Percentiles rank a stretch among this genome's conserved stretches.
Evolutionary conservation across 2,797 vertebrate genomes (phyloP).

Genomic region (Alosa sapidissima): DNA sequence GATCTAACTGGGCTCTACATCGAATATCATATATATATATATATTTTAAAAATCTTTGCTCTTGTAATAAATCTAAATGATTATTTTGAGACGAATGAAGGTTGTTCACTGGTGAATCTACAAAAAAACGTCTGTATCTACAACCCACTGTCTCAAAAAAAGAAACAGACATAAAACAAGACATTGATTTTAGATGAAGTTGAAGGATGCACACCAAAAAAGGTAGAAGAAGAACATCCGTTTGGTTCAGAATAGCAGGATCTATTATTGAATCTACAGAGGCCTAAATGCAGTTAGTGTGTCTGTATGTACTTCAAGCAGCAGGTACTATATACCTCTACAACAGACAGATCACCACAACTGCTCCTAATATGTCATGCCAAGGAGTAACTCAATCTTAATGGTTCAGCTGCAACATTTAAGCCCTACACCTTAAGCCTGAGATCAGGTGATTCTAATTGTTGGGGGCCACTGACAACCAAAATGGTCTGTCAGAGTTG

Average conservation of each 20-base stretch:
- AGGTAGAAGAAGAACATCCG: constrained; percentile 33
- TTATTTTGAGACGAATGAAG: background rate
- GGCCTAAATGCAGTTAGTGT: constrained; percentile 18
- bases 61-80: background rate
- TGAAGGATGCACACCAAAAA: constrained; percentile 71
- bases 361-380: constrained; percentile 2
- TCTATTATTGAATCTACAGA: constrained; percentile 78
- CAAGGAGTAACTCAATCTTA: background rate
- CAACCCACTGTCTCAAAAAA: constrained; percentile 34
- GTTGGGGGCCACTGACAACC: background rate
- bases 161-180: constrained; percentile 45
- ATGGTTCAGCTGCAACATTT: background rate
- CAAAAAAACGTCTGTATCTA: constrained; percentile 13
- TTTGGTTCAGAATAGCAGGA: constrained; percentile 92
- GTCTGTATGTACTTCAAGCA: background rate
- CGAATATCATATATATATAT: background rate
- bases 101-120: background rate
- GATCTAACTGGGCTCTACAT: background rate
- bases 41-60: background rate
- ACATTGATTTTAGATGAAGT: constrained; percentile 46
- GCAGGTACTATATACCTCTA: background rate
- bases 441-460: background rate
- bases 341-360: background rate
- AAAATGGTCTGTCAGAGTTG: background rate
- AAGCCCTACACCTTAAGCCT: background rate